Evolutionary conservation across 2,888 invertebrate genomes (phyloP).

Genomic region (Drosophila eohydei): DNA sequence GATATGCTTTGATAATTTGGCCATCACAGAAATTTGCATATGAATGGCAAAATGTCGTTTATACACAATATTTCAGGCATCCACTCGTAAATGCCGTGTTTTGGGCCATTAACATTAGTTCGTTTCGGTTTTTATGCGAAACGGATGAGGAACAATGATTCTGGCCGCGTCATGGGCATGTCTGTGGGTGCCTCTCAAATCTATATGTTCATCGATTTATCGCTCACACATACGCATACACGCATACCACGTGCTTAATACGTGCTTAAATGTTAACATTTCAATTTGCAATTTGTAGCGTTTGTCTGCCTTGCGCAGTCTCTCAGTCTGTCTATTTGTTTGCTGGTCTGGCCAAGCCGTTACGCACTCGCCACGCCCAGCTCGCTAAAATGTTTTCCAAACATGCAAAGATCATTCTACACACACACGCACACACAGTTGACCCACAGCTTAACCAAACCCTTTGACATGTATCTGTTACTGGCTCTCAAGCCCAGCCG

Average conservation of each 20-base stretch:
- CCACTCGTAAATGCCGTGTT: slow-evolving; percentile 52
- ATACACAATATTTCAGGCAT: slow-evolving; percentile 37
- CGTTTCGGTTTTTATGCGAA: slow-evolving; percentile 65
- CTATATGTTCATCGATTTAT: slow-evolving; percentile 72
- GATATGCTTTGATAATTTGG: slow-evolving; percentile 71
- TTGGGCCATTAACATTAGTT: slow-evolving; percentile 65
- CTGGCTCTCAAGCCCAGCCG: slow-evolving; percentile 16
- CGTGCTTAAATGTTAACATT: slow-evolving; percentile 81
- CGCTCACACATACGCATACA: slow-evolving; percentile 31
- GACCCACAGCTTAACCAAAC: slow-evolving; percentile 57
- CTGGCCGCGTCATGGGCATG: slow-evolving; percentile 32
- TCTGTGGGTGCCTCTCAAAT: slow-evolving; percentile 36
- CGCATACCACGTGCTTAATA: slow-evolving; percentile 67
- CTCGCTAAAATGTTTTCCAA: slow-evolving; percentile 74
- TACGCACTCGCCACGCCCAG: slow-evolving; percentile 77
- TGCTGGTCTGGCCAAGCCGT: slow-evolving; percentile 34
- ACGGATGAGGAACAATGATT: slow-evolving; percentile 66
- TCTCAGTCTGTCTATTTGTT: slow-evolving; percentile 12
- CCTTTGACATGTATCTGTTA: slow-evolving; percentile 70
- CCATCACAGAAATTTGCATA: slow-evolving; percentile 72
- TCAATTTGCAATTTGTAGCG: slow-evolving; percentile 74
- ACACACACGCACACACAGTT: slow-evolving; percentile 17
- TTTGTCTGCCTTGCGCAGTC: slow-evolving; percentile 8
- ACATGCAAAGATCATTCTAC: slow-evolving; percentile 76
- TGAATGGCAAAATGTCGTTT: slow-evolving; percentile 62